Percentiles rank a stretch among this genome's conserved stretches.
phyloP scores from a whole-genome alignment of 2,888 invertebrate genomes.

The Schizotus pectinicornis region DNA sequence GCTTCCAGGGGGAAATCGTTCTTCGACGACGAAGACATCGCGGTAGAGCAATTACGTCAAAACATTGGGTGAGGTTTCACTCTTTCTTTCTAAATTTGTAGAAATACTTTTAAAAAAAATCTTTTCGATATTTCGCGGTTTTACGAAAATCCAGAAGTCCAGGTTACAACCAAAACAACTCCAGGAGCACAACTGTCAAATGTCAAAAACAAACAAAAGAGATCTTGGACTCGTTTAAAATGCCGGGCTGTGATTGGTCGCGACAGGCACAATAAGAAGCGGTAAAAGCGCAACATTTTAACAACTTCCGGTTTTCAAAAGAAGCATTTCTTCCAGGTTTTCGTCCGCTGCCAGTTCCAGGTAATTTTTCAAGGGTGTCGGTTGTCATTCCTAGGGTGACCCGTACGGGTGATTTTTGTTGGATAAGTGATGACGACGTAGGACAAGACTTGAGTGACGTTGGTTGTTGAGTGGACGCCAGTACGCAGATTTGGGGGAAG shows the following conservation, averaged over 20 bases:
- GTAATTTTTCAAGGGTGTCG: neutral
- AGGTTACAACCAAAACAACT: too few relatives aligned
- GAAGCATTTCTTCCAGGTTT: slow-evolving; percentile 29
- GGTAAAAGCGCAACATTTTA: slow-evolving; percentile 31
- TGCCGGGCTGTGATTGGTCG: slow-evolving; percentile 36
- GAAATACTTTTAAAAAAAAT: too few relatives aligned
- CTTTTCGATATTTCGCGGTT: too few relatives aligned
- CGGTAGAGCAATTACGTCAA: too few relatives aligned
- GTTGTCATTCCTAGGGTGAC: too few relatives aligned
- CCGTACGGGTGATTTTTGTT: neutral
- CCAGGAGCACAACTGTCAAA: too few relatives aligned
- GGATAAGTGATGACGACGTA: slow-evolving; percentile 7
- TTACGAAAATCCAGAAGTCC: neutral
- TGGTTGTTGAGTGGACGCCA: slow-evolving; percentile 14
- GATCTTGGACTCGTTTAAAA: slow-evolving; percentile 39
- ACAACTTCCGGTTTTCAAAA: slow-evolving; percentile 46
- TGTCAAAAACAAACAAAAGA: slow-evolving; percentile 21
- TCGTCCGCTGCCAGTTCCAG: slow-evolving; percentile 19
- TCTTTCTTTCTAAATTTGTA: too few relatives aligned
- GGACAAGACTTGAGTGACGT: too few relatives aligned
- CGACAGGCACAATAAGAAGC: slow-evolving; percentile 32
- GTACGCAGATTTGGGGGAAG: slow-evolving; percentile 41
- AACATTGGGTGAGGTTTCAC: too few relatives aligned
- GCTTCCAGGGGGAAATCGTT: slow-evolving; percentile 57
- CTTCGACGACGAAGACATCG: slow-evolving; percentile 32